phyloP scores from a whole-genome alignment of 2,888 invertebrate species.

The Eupeodes luniger region DNA sequence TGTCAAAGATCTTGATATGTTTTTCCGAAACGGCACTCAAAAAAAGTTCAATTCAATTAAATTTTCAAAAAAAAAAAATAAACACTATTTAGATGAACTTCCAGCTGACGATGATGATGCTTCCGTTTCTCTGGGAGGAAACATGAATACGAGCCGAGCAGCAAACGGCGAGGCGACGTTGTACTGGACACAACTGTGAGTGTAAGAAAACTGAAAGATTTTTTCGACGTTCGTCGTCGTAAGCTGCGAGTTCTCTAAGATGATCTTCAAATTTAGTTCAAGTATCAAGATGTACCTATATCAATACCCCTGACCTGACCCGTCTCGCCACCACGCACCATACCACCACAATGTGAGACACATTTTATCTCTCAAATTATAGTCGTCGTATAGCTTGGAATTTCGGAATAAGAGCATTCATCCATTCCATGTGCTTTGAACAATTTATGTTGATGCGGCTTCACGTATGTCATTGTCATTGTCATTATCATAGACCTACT shows the following conservation, averaged over 20 bases:
- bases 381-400: too few species aligned
- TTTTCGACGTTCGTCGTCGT: too few species aligned
- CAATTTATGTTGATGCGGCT: constrained; percentile 21
- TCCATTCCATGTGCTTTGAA: constrained; percentile 12
- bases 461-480: background rate
- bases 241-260: background rate
- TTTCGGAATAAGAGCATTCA: constrained; percentile 10
- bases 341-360: too few species aligned
- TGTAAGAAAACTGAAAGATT: constrained; percentile 13
- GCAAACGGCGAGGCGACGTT: background rate
- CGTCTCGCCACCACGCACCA: too few species aligned
- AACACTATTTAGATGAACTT: background rate
- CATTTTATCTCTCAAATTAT: too few species aligned
- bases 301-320: too few species aligned
- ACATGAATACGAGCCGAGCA: background rate
- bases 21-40: background rate
- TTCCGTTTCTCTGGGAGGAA: constrained; percentile 7
- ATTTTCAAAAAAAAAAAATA: background rate
- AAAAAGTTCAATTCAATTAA: background rate
- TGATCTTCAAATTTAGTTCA: constrained; percentile 7
- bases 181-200: constrained; percentile 4
- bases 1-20: constrained; percentile 35
- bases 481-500: background rate
- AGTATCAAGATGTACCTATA: background rate
- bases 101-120: background rate